These are phyloP conservation scores for Neofelis nebulosa DNA, from an alignment of 2,113 vertebrate species.

Conservation along the genomic window DNA sequence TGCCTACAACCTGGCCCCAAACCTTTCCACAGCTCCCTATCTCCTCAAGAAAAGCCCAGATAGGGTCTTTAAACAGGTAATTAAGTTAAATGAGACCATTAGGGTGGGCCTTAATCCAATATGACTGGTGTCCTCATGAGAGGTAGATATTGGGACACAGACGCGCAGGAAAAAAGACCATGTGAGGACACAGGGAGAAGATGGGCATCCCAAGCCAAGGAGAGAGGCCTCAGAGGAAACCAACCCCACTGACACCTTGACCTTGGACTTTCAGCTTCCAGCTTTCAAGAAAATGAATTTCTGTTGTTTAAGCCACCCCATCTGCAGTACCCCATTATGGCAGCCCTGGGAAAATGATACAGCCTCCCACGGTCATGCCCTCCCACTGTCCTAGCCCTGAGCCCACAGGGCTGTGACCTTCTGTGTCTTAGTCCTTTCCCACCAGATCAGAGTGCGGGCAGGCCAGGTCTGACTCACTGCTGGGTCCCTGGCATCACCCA, in stretches of 20 bases:
- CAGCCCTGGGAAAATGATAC: neutral
- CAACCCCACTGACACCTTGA: neutral
- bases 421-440: neutral
- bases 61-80: neutral
- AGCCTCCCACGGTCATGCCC: neutral
- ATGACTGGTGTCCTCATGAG: neutral
- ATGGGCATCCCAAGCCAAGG: neutral
- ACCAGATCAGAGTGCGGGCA: neutral
- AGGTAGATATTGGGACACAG: neutral
- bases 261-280: neutral
- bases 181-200: neutral
- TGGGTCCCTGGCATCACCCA: neutral
- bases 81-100: neutral
- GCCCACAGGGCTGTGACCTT: neutral
- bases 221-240: neutral
- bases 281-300: neutral
- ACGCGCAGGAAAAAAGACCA: neutral
- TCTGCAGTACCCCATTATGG: neutral
- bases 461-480: neutral
- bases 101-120: neutral
- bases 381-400: accelerated
- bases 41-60: neutral
- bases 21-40: neutral
- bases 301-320: neutral
- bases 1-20: neutral